Conservation (phyloP, 2,113 vertebrate species). For the Mugil cephalus region DNA sequence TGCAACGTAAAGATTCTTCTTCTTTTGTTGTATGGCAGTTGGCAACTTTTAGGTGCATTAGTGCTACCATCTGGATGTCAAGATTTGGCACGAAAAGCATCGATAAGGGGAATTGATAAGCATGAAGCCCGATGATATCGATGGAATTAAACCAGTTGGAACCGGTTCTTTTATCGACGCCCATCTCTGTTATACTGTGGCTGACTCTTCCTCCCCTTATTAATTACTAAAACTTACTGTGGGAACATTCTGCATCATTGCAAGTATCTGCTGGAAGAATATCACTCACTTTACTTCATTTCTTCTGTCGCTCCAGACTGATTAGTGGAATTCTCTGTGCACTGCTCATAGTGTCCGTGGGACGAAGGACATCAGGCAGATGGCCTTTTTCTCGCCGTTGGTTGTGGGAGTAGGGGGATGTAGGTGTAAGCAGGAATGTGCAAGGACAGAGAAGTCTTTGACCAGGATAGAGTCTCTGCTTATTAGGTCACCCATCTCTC, state of each 20-base stretch:
- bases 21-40: no score
- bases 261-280: background rate
- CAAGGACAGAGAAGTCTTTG: conserved; percentile 68
- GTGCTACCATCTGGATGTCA: no score
- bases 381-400: conserved; percentile 62
- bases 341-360: conserved; percentile 33
- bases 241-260: background rate
- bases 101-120: no score
- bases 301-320: background rate
- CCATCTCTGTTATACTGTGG: background rate
- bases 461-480: conserved; percentile 49
- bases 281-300: background rate
- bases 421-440: conserved; percentile 73
- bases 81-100: no score
- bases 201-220: conserved; percentile 12
- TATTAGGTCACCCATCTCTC: conserved; percentile 52
- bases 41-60: no score
- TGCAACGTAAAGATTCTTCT: no score
- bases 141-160: no score
- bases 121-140: no score
- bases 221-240: conserved; percentile 1
- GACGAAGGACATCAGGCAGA: conserved; percentile 61
- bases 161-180: no score
- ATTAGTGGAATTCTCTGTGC: conserved; percentile 20
- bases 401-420: conserved; percentile 23